A percentile compares a stretch with the other conserved stretches of the same genome.
Evolutionary conservation across 2,113 vertebrate genomes (phyloP).

Genomic region (Jaculus jaculus): DNA sequence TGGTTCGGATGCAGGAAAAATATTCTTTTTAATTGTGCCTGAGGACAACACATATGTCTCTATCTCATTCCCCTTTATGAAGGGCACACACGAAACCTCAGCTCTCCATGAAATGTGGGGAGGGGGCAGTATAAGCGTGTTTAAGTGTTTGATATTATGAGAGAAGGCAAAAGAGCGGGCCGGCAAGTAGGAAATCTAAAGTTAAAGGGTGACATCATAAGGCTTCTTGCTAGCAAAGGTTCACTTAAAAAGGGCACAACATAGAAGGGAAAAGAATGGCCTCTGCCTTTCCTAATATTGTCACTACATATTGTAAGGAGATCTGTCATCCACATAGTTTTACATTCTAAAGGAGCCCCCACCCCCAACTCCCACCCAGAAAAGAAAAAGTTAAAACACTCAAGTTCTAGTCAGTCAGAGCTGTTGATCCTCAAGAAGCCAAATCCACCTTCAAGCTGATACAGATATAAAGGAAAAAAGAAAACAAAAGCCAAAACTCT

Average conservation of each 20-base stretch:
- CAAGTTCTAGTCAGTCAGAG: not conserved
- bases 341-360: not conserved
- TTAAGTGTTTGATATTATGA: not conserved
- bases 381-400: not conserved
- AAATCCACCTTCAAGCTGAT: not conserved
- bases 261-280: not conserved
- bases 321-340: not conserved
- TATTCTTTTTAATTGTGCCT: slow-evolving; percentile 2
- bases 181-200: slow-evolving; percentile 76
- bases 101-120: slow-evolving; percentile 61
- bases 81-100: slow-evolving; percentile 19
- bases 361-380: too few species aligned
- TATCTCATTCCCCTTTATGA: not conserved
- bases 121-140: not conserved
- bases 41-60: not conserved
- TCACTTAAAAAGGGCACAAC: slow-evolving; percentile 31
- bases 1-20: slow-evolving; percentile 5
- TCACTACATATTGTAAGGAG: not conserved
- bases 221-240: slow-evolving; percentile 49
- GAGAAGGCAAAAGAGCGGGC: slow-evolving; percentile 45
- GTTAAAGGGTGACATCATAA: slow-evolving; percentile 66
- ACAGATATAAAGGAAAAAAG: not conserved
- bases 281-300: not conserved
- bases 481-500: not conserved
- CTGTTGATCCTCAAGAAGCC: slow-evolving; percentile 24